These are phyloP conservation scores for Caenorhabditis zanzibari DNA, from an alignment of 2,888 invertebrate species.

Conservation along the genomic window DNA sequence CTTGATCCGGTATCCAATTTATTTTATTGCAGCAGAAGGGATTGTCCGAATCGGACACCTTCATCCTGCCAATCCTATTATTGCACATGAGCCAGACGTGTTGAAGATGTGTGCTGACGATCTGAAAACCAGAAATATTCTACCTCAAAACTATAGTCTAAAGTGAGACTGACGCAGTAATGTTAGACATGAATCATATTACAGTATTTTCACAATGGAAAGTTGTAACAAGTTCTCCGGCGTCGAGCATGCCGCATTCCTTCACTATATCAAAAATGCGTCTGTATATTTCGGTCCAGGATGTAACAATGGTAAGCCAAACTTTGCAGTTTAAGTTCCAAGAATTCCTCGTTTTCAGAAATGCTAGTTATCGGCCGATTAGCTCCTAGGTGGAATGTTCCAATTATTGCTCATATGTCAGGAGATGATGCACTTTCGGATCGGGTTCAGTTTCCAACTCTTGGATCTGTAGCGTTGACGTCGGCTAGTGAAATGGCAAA, in stretches of 20 bases:
- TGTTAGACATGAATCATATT: conserved; percentile 6
- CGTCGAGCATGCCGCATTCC: conserved; percentile 82
- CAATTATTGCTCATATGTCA: conserved; percentile 83
- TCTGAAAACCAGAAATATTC: conserved; percentile 73
- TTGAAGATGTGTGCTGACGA: conserved; percentile 76
- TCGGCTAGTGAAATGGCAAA: conserved; percentile 83
- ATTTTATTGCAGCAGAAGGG: conserved; percentile 59
- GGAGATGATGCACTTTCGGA: conserved; percentile 81
- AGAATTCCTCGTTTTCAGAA: conserved; percentile 67
- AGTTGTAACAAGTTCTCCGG: conserved; percentile 81
- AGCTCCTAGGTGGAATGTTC: conserved; percentile 82
- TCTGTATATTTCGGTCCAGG: conserved; percentile 83
- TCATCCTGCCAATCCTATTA: conserved; percentile 73
- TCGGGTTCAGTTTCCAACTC: conserved; percentile 79
- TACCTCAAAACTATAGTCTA: conserved; percentile 73
- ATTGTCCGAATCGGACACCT: conserved; percentile 75
- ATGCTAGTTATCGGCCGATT: conserved; percentile 83
- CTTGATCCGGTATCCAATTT: neutral
- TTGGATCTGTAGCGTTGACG: conserved; percentile 82
- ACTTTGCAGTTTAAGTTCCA: neutral
- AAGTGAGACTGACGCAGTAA: conserved; percentile 47
- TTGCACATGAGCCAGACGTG: conserved; percentile 76
- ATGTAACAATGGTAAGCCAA: conserved; percentile 80
- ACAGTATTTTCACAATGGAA: conserved; percentile 80
- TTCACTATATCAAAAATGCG: conserved; percentile 82